Evolutionary conservation across 2,113 vertebrate genomes (phyloP), one percentile per base, ranked within the genome.

Genomic region (Polypterus bichir): DNA sequence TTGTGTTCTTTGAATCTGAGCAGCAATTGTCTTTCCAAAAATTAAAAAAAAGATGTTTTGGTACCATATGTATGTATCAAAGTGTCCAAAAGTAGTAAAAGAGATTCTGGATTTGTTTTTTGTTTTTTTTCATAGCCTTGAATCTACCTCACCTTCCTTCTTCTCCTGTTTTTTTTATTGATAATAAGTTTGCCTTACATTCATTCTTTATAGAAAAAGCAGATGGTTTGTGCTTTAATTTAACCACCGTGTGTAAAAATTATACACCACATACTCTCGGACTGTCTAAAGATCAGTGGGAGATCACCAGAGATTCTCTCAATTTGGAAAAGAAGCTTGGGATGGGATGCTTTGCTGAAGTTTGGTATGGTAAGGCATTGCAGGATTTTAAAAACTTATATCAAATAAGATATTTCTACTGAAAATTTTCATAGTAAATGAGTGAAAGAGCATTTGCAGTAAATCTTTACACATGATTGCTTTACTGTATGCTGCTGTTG

Each of bases 261-360:
- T 83, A 85, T 86, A 87, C 80, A 72, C 95, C 95, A 77, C 91
- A 94, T 84, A 98, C 93, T 80, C 75, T 92, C 84, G 95, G 95
- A 87, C 91, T 98, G 89, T 81, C 87, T 90, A 94, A 96, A 76
- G 95, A 98, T 89, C 85, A 91, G 82, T 98, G 94, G 95, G 95
- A 98, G 88, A 88, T 98, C 81, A 70, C 75, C 80, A 90, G 94
- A 72, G 79, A 82, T 66, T 76, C 89, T 63, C 88, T 98, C 76
- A 78, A 68, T 80, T 81, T 96, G 89, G 83, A 94, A 69, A 77
- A 91, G 83, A 97, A 97, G 88, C 91, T 98, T 77, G 95, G 94
- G 77, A 92, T 93, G 69, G 95, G 95, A 79, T 97, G 95, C 91
- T 98, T 98, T 84, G 94, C 94, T 82, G 93, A 98, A 79, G 95